Evolutionary conservation across 2,797 vertebrate genomes (phyloP).

Genomic region (Notoglanidium macrostoma): DNA sequence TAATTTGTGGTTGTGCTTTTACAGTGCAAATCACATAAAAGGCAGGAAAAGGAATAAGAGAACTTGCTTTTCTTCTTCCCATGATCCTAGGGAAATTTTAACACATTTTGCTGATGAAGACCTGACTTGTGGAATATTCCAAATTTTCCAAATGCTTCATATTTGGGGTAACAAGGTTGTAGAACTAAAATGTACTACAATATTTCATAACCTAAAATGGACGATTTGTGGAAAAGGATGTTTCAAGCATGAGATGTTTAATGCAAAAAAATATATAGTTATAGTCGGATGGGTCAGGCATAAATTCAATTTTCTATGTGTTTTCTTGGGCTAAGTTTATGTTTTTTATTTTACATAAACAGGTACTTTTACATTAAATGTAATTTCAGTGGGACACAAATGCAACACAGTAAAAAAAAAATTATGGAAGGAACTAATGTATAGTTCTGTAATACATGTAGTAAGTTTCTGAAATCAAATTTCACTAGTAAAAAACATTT

Average conservation of each 20-base stretch:
- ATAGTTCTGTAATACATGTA: neutral
- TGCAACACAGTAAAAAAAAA: neutral
- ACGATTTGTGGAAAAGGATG: neutral
- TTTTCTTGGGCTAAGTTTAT: neutral
- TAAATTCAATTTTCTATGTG: neutral
- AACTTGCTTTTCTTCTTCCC: neutral
- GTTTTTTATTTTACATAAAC: neutral
- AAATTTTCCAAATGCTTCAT: neutral
- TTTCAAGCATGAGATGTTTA: no score
- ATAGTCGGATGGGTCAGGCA: neutral
- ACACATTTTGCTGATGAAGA: neutral
- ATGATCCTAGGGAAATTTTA: neutral
- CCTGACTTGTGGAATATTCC: neutral
- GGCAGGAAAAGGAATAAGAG: neutral
- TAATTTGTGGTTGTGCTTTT: neutral
- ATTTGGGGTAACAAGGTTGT: neutral
- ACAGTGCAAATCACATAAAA: neutral
- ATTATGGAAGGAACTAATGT: neutral
- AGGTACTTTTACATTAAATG: neutral
- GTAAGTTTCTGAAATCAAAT: neutral
- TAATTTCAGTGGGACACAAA: neutral
- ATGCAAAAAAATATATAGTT: neutral
- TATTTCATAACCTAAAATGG: neutral
- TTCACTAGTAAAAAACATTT: neutral
- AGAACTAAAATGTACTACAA: neutral